Base-by-base conservation (phyloP, 2,797 vertebrate genomes). In the Chelon auratus region DNA sequence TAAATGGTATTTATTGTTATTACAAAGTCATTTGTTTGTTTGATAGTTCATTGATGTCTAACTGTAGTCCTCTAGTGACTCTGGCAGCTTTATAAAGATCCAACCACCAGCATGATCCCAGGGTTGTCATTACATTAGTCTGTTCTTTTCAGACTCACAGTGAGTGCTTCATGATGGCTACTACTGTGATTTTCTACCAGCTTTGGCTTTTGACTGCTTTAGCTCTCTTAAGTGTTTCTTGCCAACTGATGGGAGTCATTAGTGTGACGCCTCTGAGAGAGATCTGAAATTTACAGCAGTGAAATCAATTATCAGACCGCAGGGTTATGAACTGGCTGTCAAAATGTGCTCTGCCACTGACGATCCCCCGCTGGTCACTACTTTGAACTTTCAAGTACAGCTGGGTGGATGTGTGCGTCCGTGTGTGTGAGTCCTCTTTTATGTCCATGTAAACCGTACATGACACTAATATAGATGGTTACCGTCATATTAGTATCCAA, bases 211-310 rank as follows among this genome's bases (percentile, higher is more conserved):
- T 13, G 36, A 67, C 57, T 42, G 24, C 30, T 69, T 50, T 15
- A 58, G 55, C 62, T 37, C 54, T 33, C 33, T 33, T 48, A 36
- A 40, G 22, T 67, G 45, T 9, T 39, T 48, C 43, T 22, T 69
- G 26, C 45, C 61, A 39, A 47, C 30, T 57, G 62, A 48, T 67
- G 45, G 43, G 72, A 70, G 37, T 57, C 37, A 59, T 65, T 70
- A 71, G 13, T 37, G 36, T 56, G 56, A 61, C 6, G 1, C 26
- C 36, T 36, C 51, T 40, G 37, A 54, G 52, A 58, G 13, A 43
- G 53, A 62, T 50, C 53, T 59, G 58, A 56, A 55, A 30, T 50
- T 42, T 52, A 14, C 70, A 52, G 47, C 54, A 52, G 62, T 2
- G 24, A 59, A 59, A 65, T 65, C 62, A 59, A 43, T 65, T 59